Evolutionary conservation across 2,113 vertebrate genomes (phyloP).

Genomic region (Eolophus roseicapilla): DNA sequence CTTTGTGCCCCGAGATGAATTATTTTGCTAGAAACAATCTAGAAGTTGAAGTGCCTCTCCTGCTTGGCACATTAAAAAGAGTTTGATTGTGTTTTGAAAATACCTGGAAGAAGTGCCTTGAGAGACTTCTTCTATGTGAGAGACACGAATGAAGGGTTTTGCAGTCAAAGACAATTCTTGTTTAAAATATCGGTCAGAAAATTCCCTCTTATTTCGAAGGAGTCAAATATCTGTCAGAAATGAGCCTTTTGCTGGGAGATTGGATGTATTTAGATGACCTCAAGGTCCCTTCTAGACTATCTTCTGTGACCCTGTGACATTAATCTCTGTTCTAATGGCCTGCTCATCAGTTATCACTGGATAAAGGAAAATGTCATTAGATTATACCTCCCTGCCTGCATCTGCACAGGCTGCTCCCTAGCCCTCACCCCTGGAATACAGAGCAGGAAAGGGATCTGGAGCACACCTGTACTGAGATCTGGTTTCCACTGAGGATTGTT

Average conservation of each 20-base stretch:
- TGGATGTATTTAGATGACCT: conserved; percentile 23
- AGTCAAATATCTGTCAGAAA: conserved; percentile 1
- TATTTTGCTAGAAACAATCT: neutral
- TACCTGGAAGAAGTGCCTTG: neutral
- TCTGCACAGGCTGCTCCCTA: neutral
- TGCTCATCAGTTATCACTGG: neutral
- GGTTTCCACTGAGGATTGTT: neutral
- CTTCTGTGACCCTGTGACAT: neutral
- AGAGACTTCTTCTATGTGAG: neutral
- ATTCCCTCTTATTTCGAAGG: neutral
- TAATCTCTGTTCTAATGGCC: neutral
- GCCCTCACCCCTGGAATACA: neutral
- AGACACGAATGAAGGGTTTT: neutral
- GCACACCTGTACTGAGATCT: neutral
- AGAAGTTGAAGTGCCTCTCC: neutral
- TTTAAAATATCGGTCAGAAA: neutral
- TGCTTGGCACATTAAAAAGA: neutral
- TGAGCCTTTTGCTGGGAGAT: neutral
- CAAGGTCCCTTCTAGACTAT: neutral
- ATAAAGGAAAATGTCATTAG: neutral
- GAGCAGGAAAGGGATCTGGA: neutral
- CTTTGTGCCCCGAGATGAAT: neutral
- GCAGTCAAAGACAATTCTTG: neutral
- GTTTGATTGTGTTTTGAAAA: neutral
- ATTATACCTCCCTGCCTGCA: neutral